Evolutionary conservation across 2,888 invertebrate genomes (phyloP), one percentile per base, ranked within the genome.

Genomic region (Schizaphis graminum): DNA sequence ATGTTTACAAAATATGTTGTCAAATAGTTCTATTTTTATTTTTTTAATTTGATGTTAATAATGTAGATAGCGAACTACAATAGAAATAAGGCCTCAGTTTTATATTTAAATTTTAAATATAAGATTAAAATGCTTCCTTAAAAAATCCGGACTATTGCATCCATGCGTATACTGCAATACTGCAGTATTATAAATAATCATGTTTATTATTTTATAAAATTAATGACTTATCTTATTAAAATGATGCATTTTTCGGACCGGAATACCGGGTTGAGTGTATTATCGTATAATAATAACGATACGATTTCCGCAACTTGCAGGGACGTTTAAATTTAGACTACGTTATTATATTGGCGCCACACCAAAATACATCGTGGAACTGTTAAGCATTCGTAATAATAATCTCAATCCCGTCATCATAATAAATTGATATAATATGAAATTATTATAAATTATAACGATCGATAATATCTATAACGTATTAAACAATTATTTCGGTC

Each of bases 301-400:
- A 77, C 77, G 35, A 77, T 77, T 77, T 77, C 77, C 35, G 77
- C 8, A 77, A 77, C 21, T 35, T 35, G 2, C 84, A 4, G 28
- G 56, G 21, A 56, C n/a, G 91, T 92, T 86, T 92, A 92, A 92
- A 56, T 92, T 92, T 92, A 92, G 86, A 92, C 26, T 77, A 41
- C 21, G 21, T 41, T 77, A 77, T 41, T 7, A 77, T 77, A n/a
- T 87, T 92, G 92, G 92, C 87, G 92, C 86, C 92, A 88, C 67
- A 92, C 92, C 92, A 92, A 92, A 77, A 77, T 21, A 35, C 21
- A 7, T 21, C 8, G 21, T 35, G 8, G 35, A 77, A 77, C 77
- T 7, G 21, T 35, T 77, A 21, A 77, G 35, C 35, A 77, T 77
- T 77, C 35, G 21, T 21, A 77, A 77, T 35, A 77, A 35, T 77